Evolutionary conservation across 2,888 invertebrate genomes (phyloP).

Genomic region (Diarsia brunnea): DNA sequence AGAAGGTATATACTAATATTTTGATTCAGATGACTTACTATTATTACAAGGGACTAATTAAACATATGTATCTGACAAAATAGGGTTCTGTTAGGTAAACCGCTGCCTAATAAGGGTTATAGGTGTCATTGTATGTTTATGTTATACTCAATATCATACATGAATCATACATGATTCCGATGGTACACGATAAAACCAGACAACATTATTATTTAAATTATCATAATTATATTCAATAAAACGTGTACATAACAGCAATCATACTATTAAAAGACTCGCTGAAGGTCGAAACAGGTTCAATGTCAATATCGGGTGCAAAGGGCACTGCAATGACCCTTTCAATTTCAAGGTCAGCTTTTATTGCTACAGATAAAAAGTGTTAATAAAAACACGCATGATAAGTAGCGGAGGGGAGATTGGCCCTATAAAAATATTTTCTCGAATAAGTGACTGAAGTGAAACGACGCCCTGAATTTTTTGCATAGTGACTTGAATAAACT

Average conservation of each 20-base stretch:
- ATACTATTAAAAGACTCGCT: neutral
- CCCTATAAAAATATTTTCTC: neutral
- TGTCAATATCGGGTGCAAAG: constrained; percentile 49
- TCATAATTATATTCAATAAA: neutral
- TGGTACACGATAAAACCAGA: neutral
- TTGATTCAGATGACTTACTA: no score
- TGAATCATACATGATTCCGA: no score
- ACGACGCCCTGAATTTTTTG: neutral
- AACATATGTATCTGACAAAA: no score
- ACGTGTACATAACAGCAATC: constrained; percentile 7
- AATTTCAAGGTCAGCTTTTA: constrained; percentile 44
- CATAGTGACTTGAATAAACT: neutral
- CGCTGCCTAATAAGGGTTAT: no score
- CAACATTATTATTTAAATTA: neutral
- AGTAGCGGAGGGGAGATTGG: neutral
- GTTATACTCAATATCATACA: no score
- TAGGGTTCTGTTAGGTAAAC: no score
- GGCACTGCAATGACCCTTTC: constrained; percentile 43
- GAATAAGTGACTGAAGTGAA: constrained; percentile 10
- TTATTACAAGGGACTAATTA: no score
- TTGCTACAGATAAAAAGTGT: constrained; percentile 35
- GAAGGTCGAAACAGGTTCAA: constrained; percentile 49
- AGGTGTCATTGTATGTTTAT: no score
- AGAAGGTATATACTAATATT: no score
- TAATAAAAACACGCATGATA: constrained; percentile 30